Percentiles rank a stretch among this genome's conserved stretches.
These are phyloP conservation scores for Apostichopus parvimensis DNA, from an alignment of 35 echinoderm and acorn worm genomes.

Conservation along the genomic window DNA sequence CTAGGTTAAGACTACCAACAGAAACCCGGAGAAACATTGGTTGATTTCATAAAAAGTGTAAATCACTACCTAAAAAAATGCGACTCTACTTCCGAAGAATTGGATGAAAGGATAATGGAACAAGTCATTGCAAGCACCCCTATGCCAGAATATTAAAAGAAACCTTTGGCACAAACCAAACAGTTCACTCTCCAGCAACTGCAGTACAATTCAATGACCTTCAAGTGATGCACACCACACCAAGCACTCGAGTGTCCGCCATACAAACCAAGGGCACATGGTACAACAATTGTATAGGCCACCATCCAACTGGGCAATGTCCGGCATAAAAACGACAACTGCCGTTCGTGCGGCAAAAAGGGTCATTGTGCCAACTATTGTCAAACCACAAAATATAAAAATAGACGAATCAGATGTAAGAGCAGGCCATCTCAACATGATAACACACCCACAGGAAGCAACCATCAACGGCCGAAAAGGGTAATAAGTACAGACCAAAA, in stretches of 20 bases:
- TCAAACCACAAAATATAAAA: not conserved
- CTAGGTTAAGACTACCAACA: not conserved
- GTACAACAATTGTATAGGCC: conserved; percentile 39
- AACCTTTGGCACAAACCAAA: too few species aligned
- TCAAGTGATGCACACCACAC: too few species aligned
- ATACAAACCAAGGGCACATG: not conserved
- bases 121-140: too few species aligned
- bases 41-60: conserved; percentile 23
- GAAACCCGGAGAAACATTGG: not conserved
- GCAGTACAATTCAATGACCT: not conserved
- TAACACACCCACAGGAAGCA: not conserved
- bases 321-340: not conserved
- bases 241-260: too few species aligned
- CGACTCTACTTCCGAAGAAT: not conserved
- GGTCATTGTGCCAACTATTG: conserved; percentile 36
- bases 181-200: not conserved
- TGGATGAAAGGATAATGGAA: not conserved
- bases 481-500: too few species aligned
- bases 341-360: conserved; percentile 9
- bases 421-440: not conserved
- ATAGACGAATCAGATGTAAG: not conserved
- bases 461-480: not conserved
- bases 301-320: not conserved
- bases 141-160: too few species aligned
- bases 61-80: not conserved